Percentiles rank a stretch among this genome's conserved stretches.
phyloP scores from a whole-genome alignment of 2,888 invertebrate species.

The Keiferia lycopersicella region DNA sequence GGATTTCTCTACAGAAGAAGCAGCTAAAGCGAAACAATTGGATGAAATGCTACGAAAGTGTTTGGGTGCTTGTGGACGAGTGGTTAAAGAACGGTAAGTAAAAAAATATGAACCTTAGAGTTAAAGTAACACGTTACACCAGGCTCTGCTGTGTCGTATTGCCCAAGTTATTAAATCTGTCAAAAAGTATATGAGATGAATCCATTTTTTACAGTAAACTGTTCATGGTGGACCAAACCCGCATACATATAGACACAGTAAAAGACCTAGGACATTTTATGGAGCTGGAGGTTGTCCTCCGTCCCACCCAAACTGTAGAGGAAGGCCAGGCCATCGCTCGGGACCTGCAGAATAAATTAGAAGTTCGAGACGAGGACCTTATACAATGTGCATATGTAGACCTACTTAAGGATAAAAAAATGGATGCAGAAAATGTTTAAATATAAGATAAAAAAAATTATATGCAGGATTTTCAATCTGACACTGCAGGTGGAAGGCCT shows the following conservation, averaged over 20 bases:
- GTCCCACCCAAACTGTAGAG: constrained; percentile 83
- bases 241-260: constrained; percentile 94
- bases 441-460: background rate
- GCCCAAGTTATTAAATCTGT: too few species aligned
- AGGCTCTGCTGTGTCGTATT: too few species aligned
- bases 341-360: constrained; percentile 85
- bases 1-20: constrained; percentile 67
- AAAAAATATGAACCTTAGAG: background rate
- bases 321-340: constrained; percentile 87
- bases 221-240: constrained; percentile 90
- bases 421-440: background rate
- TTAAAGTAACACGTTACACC: too few species aligned
- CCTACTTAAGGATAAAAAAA: constrained; percentile 54
- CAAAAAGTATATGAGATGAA: background rate
- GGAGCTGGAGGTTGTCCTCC: constrained; percentile 91
- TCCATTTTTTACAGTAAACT: constrained; percentile 80
- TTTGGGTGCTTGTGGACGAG: constrained; percentile 86
- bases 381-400: constrained; percentile 90
- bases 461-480: background rate
- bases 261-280: constrained; percentile 89
- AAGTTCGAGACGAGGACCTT: constrained; percentile 82
- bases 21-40: constrained; percentile 66
- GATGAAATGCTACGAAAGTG: constrained; percentile 78
- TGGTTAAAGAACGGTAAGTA: constrained; percentile 84
- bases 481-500: too few species aligned